A percentile compares a stretch with the other conserved stretches of the same genome.
These are phyloP conservation scores for Psittacus erithacus DNA, from an alignment of 2,113 vertebrate genomes.

Conservation along the genomic window DNA sequence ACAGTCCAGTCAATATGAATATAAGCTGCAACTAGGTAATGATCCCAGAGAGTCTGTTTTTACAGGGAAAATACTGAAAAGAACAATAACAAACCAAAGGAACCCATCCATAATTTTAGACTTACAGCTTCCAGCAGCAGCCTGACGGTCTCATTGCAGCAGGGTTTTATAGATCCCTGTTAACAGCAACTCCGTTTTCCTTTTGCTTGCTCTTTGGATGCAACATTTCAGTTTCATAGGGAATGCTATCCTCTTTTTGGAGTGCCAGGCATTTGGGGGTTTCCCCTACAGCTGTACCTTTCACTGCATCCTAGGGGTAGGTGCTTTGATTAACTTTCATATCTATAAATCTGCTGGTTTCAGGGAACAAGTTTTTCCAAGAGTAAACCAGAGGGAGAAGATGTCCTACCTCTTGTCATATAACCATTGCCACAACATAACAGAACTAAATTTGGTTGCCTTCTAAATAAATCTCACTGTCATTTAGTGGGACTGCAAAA, in stretches of 20 bases:
- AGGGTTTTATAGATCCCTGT: background rate
- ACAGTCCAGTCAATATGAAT: background rate
- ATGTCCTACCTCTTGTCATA: background rate
- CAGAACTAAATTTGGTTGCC: slow-evolving; percentile 64
- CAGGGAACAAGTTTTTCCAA: background rate
- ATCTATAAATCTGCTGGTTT: background rate
- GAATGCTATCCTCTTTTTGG: background rate
- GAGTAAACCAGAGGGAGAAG: background rate
- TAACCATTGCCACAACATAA: slow-evolving; percentile 40
- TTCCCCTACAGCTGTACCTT: background rate
- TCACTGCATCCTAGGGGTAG: background rate
- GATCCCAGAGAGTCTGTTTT: background rate
- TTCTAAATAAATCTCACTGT: slow-evolving; percentile 61
- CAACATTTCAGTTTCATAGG: background rate
- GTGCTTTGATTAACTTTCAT: background rate
- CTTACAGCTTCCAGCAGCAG: background rate
- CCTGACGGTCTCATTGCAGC: background rate
- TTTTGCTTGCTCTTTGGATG: background rate
- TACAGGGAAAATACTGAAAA: background rate
- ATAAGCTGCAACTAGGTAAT: background rate
- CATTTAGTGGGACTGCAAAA: slow-evolving; percentile 38
- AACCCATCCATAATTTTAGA: background rate
- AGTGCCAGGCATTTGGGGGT: background rate
- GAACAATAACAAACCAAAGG: background rate
- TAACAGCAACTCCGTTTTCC: background rate